Percentiles rank a stretch among this genome's conserved stretches.
These are phyloP conservation scores for Apeira syringaria DNA, from an alignment of 2,888 invertebrate species.

Conservation along the genomic window DNA sequence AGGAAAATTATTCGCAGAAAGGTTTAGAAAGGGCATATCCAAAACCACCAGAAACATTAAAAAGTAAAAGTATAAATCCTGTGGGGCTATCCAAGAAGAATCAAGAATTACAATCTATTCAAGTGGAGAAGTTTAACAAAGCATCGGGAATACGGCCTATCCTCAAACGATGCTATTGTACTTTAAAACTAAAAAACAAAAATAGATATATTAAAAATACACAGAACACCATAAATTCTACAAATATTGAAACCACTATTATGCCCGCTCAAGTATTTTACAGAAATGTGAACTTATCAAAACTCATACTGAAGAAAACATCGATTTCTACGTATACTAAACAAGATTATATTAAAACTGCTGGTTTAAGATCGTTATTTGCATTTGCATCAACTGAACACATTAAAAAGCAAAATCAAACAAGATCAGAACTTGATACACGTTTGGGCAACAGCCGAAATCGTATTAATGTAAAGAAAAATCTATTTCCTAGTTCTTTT, in stretches of 20 bases:
- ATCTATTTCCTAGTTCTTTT: neutral
- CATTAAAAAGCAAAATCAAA: too few species aligned
- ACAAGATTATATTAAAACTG: neutral
- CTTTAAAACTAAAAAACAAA: slow-evolving; percentile 1
- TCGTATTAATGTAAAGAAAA: neutral
- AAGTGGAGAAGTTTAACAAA: neutral
- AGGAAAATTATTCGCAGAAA: slow-evolving; percentile 11
- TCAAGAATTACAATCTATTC: neutral
- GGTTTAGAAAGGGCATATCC: neutral
- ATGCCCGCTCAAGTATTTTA: slow-evolving; percentile 6
- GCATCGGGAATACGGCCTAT: neutral
- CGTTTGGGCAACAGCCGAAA: too few species aligned
- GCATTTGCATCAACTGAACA: too few species aligned
- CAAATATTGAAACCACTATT: neutral
- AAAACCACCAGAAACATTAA: neutral
- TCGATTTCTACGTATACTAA: neutral
- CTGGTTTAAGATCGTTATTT: too few species aligned
- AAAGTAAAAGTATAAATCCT: neutral
- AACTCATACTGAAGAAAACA: neutral
- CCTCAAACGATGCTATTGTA: slow-evolving; percentile 8
- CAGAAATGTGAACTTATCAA: slow-evolving; percentile 3
- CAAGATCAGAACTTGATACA: too few species aligned
- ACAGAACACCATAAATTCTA: neutral
- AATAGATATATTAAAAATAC: neutral
- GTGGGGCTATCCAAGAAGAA: neutral